These are phyloP conservation scores for Pseudanteris insignis DNA, from an alignment of 2,888 invertebrate genomes.

Conservation along the genomic window DNA sequence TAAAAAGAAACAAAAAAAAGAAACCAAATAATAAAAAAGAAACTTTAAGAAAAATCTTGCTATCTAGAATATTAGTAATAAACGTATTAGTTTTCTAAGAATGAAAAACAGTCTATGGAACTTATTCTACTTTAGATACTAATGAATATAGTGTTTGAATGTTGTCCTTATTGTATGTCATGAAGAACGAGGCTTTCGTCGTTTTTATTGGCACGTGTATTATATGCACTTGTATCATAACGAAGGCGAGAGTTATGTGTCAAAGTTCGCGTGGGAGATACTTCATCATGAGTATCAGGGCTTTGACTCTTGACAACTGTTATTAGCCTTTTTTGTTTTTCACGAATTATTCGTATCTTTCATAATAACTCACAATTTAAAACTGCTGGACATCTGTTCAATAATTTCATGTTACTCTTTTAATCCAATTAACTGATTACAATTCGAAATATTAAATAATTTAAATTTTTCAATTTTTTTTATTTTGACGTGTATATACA, in stretches of 20 bases:
- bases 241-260: conserved; percentile 30
- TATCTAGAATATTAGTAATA: too few relatives aligned
- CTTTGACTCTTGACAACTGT: conserved; percentile 44
- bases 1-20: too few relatives aligned
- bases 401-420: too few relatives aligned
- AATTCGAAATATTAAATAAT: too few relatives aligned
- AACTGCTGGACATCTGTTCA: not conserved
- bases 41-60: too few relatives aligned
- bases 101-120: too few relatives aligned
- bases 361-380: not conserved
- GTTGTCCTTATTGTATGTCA: not conserved
- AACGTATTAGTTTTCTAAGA: too few relatives aligned
- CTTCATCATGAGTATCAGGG: conserved; percentile 35
- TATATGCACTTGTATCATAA: conserved; percentile 34
- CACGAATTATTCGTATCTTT: conserved; percentile 2
- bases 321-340: conserved; percentile 2
- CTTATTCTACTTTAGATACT: too few relatives aligned
- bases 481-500: too few relatives aligned
- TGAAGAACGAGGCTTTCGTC: conserved; percentile 12
- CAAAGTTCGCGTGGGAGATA: conserved; percentile 43
- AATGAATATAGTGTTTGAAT: not conserved
- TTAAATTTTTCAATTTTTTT: too few relatives aligned
- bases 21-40: too few relatives aligned
- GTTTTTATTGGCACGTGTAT: conserved; percentile 39
- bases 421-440: too few relatives aligned